phyloP scores from a whole-genome alignment of 92 coral and sea anemone genomes.

The Paramuricea clavata region DNA sequence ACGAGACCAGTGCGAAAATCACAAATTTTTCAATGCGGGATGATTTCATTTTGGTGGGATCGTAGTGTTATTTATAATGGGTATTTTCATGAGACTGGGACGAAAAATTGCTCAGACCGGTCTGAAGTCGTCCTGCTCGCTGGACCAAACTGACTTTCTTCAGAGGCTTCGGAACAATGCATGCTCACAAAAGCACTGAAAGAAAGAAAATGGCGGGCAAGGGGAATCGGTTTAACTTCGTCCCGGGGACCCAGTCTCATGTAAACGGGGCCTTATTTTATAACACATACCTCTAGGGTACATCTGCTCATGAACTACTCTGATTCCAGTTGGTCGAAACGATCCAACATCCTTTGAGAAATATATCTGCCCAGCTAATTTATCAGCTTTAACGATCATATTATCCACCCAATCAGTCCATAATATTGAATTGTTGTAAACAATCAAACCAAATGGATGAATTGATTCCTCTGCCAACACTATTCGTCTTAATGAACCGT shows the following conservation, averaged over 20 bases:
- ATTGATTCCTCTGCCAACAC: conserved; percentile 63
- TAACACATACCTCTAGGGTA: conserved; percentile 65
- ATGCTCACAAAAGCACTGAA: too few relatives aligned
- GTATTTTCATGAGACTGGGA: too few relatives aligned
- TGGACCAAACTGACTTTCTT: too few relatives aligned
- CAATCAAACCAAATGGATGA: conserved; percentile 87
- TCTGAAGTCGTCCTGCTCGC: too few relatives aligned
- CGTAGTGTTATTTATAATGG: too few relatives aligned
- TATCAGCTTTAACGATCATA: conserved; percentile 74
- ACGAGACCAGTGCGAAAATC: too few relatives aligned
- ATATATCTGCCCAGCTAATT: conserved; percentile 62
- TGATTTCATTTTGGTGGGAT: too few relatives aligned
- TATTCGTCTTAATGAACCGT: conserved; percentile 68
- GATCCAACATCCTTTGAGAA: conserved; percentile 62
- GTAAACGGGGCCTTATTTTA: not conserved
- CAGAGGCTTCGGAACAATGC: too few relatives aligned
- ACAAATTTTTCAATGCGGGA: too few relatives aligned
- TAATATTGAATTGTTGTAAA: conserved; percentile 72
- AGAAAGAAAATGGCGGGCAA: too few relatives aligned
- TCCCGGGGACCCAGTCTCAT: not conserved
- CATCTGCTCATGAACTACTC: conserved; percentile 76
- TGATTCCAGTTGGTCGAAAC: conserved; percentile 76
- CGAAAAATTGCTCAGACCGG: too few relatives aligned
- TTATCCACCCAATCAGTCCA: conserved; percentile 98
- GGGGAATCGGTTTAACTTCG: too few relatives aligned